Base-by-base conservation (phyloP, 2,888 invertebrate genomes). In the Heliconius hortense region DNA sequence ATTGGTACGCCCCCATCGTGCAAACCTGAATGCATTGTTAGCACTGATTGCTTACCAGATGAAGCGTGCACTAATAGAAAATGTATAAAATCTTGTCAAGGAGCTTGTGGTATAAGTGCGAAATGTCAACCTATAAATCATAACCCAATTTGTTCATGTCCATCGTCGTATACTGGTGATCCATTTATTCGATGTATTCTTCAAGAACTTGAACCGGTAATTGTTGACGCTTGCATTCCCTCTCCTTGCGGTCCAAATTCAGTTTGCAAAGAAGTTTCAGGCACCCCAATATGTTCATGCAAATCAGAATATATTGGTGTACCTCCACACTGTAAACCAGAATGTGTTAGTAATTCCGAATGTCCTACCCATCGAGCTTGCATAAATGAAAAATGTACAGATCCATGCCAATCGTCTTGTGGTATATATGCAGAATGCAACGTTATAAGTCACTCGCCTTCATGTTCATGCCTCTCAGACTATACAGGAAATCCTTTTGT, bases 201-300 rank as follows among this genome's bases (percentile, higher is more conserved):
- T 48, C 90, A 90, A 87, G 87, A 89, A 90, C 94, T 92, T 82
- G 92, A 88, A 82, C 94, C 94, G 28, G 90, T 92, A 80, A 85
- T 88, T 63, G 84, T 92, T 48, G 95, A 97, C 83, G 96, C 97
- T n/a, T 97, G 97, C 84, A 90, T 93, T 74, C 97, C 97, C 72
- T 96, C 96, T 59, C 97, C 97, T 1, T 97, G 97, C 86, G 97
- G 97, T n/a, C 95, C 96, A 0, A 96, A 96, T 86, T 95, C 97
- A 1, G 94, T 96, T 84, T 97, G 97, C 83, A 95, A 95, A 84
- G 94, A 96, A 79, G 89, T 94, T 18, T 95, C 95, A 68, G 96
- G 95, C 62, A 93, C 95, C 56, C 96, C 97, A 0, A 96, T 96
- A 2, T 97, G 97, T 85, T 96, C 97, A 18, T 97, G 97, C 83